Evolutionary conservation across 2,888 invertebrate species (phyloP), one percentile per base, ranked within the genome.

Genomic region (Notodonta ziczac): DNA sequence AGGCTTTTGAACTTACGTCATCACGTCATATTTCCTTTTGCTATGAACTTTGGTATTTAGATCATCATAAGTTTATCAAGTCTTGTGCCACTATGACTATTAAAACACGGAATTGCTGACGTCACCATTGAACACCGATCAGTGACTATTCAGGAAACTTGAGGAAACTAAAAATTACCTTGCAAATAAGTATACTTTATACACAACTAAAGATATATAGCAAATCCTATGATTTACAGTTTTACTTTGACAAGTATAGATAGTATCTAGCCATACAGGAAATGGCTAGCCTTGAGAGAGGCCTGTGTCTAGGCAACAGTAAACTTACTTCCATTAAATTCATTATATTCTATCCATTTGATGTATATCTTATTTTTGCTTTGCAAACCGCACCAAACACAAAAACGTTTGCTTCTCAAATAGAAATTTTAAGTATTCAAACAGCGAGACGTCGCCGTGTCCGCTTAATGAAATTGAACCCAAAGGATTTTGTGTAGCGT

Each of bases 391-490:
- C 46, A 6, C 13, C n/a, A 46, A 46, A 6, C 46, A 46, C 5
- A 13, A n/a, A 13, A 13, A 46, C n/a, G 46, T 52, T 50, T 24
- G 53, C 53, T 61, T n/a, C 39, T 59, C 65, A 72, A 57, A 72
- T 69, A 59, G 52, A 62, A 61, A 61, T 61, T 56, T 70, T 52
- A 59, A 71, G 51, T 51, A 72, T 69, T 70, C 70, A 60, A 50
- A 16, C 42, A 52, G 51, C 57, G 58, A 53, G 59, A 62, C 59
- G 52, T 50, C 46, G n/a, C n/a, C 46, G 46, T 46, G 46, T 56
- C 16, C 58, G 51, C 56, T 60, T 65, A 62, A 68, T 68, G 59
- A 59, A 61, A 69, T 61, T 46, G 56, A 16, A 13, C 62, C 72
- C 69, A 16, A 14, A 61, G 65, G 69, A 59, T n/a, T 48, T 46